Evolutionary conservation across 2,888 invertebrate species (phyloP).

Genomic region (Eupeodes latifasciatus): DNA sequence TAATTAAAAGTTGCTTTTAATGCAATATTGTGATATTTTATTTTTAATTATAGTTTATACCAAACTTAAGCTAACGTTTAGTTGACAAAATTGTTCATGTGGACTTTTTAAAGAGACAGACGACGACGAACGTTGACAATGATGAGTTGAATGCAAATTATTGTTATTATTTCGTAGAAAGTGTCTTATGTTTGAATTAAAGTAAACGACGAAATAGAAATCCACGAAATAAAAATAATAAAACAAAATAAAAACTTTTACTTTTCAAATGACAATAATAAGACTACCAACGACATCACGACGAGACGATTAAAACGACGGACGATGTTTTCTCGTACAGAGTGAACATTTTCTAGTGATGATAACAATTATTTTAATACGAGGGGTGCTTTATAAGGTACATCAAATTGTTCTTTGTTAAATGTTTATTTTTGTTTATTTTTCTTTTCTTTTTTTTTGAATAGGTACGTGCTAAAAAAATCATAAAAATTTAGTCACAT

Average conservation of each 20-base stretch:
- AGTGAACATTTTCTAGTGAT: conserved; percentile 60
- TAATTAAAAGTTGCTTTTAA: background rate
- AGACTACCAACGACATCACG: too few species aligned
- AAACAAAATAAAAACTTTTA: conserved; percentile 58
- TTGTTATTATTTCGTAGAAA: conserved; percentile 70
- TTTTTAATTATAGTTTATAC: background rate
- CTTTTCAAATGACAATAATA: conserved; percentile 68
- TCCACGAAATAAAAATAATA: conserved; percentile 5
- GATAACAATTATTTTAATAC: conserved; percentile 56
- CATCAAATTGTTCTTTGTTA: background rate
- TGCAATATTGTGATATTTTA: background rate
- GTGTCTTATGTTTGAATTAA: conserved; percentile 53
- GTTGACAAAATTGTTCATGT: background rate
- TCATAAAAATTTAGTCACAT: conserved; percentile 22
- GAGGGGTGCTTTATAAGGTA: conserved; percentile 17
- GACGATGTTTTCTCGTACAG: conserved; percentile 6
- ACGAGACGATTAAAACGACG: too few species aligned
- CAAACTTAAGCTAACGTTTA: background rate
- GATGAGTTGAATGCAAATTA: conserved; percentile 71
- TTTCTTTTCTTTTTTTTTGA: background rate
- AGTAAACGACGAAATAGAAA: conserved; percentile 33
- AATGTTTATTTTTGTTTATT: too few species aligned
- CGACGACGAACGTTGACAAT: background rate
- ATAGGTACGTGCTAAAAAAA: conserved; percentile 18
- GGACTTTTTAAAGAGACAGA: too few species aligned